Evolutionary conservation across 1,140 invertebrate species (phyloP).

Genomic region (Arion vulgaris): DNA sequence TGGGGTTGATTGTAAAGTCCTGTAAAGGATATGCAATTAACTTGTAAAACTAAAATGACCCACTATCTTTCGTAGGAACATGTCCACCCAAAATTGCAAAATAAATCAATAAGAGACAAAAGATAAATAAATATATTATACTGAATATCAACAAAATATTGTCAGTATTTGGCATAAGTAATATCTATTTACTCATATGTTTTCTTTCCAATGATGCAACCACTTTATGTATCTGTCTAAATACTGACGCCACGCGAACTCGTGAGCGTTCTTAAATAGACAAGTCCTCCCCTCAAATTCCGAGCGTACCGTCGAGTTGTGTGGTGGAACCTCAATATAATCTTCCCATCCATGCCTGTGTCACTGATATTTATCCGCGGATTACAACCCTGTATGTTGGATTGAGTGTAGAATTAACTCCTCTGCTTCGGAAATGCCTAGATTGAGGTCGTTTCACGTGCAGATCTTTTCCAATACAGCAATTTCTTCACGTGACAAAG

Average conservation of each 20-base stretch:
- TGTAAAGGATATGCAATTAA: too few relatives aligned
- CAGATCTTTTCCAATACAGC: not conserved
- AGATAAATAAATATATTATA: too few relatives aligned
- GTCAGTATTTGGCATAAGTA: too few relatives aligned
- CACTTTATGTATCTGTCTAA: not conserved
- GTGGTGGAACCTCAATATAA: not conserved
- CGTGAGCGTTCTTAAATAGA: not conserved
- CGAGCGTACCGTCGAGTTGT: not conserved
- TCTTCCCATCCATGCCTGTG: not conserved
- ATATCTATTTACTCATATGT: too few relatives aligned
- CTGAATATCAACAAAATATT: too few relatives aligned
- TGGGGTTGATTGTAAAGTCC: too few relatives aligned
- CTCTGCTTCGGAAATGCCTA: not conserved
- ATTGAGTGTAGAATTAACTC: not conserved
- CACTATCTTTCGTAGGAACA: too few relatives aligned
- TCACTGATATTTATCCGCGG: not conserved
- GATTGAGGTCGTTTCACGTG: not conserved
- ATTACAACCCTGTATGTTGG: conserved; percentile 4
- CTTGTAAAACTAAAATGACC: too few relatives aligned
- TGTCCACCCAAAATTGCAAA: too few relatives aligned
- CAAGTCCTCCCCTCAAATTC: not conserved
- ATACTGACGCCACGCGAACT: not conserved
- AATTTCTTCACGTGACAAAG: not conserved
- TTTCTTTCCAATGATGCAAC: too few relatives aligned
- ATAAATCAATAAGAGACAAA: too few relatives aligned